These are phyloP conservation scores for Pipa parva DNA, from an alignment of 2,113 vertebrate genomes.

Conservation along the genomic window DNA sequence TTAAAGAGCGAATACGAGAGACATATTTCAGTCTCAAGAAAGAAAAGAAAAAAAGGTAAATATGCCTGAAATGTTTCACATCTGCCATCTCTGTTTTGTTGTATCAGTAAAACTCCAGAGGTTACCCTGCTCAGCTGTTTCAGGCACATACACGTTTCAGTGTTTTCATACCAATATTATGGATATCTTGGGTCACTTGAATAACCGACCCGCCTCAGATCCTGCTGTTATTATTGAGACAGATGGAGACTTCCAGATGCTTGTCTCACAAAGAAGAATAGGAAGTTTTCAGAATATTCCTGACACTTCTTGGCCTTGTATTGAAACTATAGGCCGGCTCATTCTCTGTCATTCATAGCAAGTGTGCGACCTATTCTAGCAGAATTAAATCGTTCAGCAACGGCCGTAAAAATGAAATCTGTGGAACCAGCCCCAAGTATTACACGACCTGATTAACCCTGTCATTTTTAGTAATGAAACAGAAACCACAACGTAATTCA, in stretches of 20 bases:
- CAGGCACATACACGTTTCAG: not conserved
- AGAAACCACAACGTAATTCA: too few relatives aligned
- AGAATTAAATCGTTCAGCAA: not conserved
- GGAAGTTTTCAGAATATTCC: not conserved
- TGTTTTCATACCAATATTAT: not conserved
- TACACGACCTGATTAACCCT: slow-evolving; percentile 1
- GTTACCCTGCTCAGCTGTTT: not conserved
- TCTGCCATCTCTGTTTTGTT: not conserved
- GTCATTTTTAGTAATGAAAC: slow-evolving; percentile 11
- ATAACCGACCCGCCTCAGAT: not conserved
- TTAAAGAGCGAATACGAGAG: too few relatives aligned
- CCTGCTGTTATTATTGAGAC: slow-evolving; percentile 3
- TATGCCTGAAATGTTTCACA: too few relatives aligned
- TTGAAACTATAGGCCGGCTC: not conserved
- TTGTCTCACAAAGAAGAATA: not conserved
- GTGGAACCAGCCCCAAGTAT: not conserved
- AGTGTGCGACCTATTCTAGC: not conserved
- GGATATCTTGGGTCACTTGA: not conserved
- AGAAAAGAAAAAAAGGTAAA: too few relatives aligned
- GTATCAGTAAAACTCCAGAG: not conserved
- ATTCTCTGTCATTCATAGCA: not conserved
- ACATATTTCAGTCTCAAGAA: too few relatives aligned
- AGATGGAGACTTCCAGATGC: not conserved
- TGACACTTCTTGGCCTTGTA: not conserved
- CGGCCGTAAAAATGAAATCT: slow-evolving; percentile 1